A percentile compares a stretch with the other conserved stretches of the same genome.
phyloP scores from a whole-genome alignment of 2,797 vertebrate genomes.

The Crax fasciolata region DNA sequence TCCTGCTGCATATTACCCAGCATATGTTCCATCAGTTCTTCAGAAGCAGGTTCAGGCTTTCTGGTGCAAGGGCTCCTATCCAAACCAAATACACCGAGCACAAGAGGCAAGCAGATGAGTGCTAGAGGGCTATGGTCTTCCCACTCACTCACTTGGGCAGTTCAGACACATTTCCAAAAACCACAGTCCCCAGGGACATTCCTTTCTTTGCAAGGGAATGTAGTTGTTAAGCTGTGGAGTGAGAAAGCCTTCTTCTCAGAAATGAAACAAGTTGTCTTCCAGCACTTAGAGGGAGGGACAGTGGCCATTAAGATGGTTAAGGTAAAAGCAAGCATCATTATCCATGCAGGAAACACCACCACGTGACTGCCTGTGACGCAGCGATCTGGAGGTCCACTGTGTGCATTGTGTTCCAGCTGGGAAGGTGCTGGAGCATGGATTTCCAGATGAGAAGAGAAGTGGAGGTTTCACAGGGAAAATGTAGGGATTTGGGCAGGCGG shows the following conservation, averaged over 20 bases:
- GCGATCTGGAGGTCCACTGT: background rate
- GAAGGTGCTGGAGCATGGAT: background rate
- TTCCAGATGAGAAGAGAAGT: background rate
- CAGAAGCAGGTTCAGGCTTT: background rate
- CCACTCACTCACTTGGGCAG: background rate
- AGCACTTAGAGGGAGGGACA: background rate
- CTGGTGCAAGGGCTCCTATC: background rate
- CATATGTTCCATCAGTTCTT: background rate
- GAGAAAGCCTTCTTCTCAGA: background rate
- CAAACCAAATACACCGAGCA: background rate
- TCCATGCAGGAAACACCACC: background rate
- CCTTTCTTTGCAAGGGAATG: background rate
- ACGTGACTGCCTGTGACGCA: background rate
- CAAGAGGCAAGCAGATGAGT: background rate
- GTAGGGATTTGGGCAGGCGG: background rate
- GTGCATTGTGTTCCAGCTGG: no score
- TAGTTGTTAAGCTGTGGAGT: background rate
- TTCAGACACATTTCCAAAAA: background rate
- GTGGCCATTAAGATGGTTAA: background rate
- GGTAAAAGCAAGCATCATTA: background rate
- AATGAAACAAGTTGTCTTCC: background rate
- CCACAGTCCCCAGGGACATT: background rate
- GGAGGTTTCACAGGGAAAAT: background rate
- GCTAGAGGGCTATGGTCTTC: background rate
- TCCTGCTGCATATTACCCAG: background rate